Evolutionary conservation across 92 coral and sea anemone species (phyloP).

Genomic region (Bergia sp.): DNA sequence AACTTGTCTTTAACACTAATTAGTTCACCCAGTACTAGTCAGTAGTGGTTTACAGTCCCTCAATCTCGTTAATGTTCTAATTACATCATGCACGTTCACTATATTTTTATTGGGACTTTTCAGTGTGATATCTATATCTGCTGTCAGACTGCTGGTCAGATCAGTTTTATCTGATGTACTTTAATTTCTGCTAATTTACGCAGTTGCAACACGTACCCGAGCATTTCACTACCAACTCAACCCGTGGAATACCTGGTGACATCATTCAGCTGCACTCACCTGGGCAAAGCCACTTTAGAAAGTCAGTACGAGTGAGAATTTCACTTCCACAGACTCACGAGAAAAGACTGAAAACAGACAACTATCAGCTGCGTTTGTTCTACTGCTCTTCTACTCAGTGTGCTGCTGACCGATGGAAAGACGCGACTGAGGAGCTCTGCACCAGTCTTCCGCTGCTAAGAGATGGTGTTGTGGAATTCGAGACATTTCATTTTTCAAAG

Average conservation of each 20-base stretch:
- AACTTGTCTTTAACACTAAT: neutral
- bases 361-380: conserved; percentile 15
- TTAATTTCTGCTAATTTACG: neutral
- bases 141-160: too few species aligned
- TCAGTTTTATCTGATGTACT: too few species aligned
- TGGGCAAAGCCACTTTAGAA: neutral
- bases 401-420: conserved; percentile 14
- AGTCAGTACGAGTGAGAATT: neutral
- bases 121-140: too few species aligned
- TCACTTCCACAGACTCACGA: neutral
- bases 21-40: too few species aligned
- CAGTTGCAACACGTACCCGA: neutral
- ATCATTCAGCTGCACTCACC: neutral
- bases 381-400: neutral
- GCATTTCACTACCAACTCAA: neutral
- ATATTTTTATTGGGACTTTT: too few species aligned
- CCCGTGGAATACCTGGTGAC: conserved; percentile 14
- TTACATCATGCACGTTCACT: too few species aligned
- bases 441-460: neutral
- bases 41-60: too few species aligned
- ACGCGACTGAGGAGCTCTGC: conserved; percentile 2
- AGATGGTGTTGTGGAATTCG: conserved; percentile 14
- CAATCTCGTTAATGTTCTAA: too few species aligned
- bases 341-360: neutral
- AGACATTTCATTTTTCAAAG: conserved; percentile 26